Percentiles rank a stretch among this genome's conserved stretches.
These are phyloP conservation scores for Xylocampa areola DNA, from an alignment of 2,888 invertebrate genomes.

Conservation along the genomic window DNA sequence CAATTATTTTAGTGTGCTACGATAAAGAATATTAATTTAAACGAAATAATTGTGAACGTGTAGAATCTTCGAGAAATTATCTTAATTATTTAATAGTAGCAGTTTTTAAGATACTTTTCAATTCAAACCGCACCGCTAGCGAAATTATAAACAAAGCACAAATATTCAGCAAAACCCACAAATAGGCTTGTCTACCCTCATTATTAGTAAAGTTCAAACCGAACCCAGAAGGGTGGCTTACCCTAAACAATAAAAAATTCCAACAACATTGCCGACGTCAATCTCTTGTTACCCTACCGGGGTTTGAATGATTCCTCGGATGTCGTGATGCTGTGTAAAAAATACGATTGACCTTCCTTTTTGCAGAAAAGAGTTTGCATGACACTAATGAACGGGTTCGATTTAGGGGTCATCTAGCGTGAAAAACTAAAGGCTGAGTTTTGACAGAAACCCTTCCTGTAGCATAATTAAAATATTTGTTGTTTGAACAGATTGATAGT, in stretches of 20 bases:
- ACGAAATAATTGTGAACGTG: too few species aligned
- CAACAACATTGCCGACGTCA: constrained; percentile 23
- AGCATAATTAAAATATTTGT: too few species aligned
- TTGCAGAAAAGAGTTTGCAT: constrained; percentile 1
- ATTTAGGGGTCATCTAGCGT: neutral
- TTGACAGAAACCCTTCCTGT: too few species aligned
- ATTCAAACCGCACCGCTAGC: too few species aligned
- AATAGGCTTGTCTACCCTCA: constrained; percentile 37
- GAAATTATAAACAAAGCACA: neutral
- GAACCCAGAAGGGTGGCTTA: constrained; percentile 25
- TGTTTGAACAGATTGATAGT: too few species aligned
- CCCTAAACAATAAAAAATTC: constrained; percentile 41
- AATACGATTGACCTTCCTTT: constrained; percentile 13
- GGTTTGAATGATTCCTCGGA: constrained; percentile 15
- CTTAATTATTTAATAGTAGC: too few species aligned
- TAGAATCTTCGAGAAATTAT: too few species aligned
- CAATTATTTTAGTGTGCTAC: too few species aligned
- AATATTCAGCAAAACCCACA: constrained; percentile 15
- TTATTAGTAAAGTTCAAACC: constrained; percentile 31
- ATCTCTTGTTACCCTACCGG: constrained; percentile 20
- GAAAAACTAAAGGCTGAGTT: too few species aligned
- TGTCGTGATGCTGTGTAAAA: too few species aligned
- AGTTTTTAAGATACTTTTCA: too few species aligned
- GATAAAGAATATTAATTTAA: too few species aligned
- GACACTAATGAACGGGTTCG: neutral